phyloP scores from a whole-genome alignment of 2,113 vertebrate species.

The Apteryx owenii region DNA sequence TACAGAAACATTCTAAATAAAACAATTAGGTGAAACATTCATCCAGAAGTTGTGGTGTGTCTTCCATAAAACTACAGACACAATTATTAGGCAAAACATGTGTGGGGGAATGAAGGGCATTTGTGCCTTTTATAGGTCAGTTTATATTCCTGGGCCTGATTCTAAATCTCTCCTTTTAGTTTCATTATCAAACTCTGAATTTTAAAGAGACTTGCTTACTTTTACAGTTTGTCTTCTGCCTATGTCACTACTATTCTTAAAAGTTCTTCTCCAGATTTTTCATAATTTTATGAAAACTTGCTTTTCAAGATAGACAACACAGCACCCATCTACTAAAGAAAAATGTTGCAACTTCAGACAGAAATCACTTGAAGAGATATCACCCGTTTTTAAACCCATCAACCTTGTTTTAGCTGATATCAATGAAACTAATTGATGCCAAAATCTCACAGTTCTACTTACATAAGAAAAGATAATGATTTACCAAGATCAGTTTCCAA shows the following conservation, averaged over 20 bases:
- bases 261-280: not conserved
- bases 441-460: not conserved
- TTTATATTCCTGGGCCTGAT: not conserved
- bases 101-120: not conserved
- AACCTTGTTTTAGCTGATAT: not conserved
- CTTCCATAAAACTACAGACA: not conserved
- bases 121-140: not conserved
- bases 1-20: not conserved
- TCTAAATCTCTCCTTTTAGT: not conserved
- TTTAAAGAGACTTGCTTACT: not conserved
- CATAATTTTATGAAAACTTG: not conserved
- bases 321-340: not conserved
- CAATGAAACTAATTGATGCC: not conserved
- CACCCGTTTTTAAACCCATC: not conserved
- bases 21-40: not conserved
- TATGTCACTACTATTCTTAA: fast-evolving
- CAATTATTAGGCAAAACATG: fast-evolving
- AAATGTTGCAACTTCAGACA: not conserved
- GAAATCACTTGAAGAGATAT: not conserved
- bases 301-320: not conserved
- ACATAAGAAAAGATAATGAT: not conserved
- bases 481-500: not conserved
- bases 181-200: not conserved
- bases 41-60: not conserved
- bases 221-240: not conserved